These are phyloP conservation scores for Benthosema pterotum DNA, from an alignment of 2,797 vertebrate genomes.

Conservation along the genomic window DNA sequence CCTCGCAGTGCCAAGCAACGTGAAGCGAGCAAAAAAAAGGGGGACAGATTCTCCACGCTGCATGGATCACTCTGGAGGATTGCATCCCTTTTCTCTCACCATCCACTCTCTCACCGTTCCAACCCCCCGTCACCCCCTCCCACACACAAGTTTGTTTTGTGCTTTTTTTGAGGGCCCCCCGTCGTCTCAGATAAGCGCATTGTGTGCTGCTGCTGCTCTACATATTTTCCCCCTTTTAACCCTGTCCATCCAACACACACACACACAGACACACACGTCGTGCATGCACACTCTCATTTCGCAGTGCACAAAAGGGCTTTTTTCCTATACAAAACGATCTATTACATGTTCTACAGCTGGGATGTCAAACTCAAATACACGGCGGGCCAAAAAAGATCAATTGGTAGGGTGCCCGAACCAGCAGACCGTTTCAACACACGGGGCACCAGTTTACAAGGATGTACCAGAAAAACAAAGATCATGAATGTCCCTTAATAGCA, in stretches of 20 bases:
- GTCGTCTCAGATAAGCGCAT: slow-evolving; percentile 26
- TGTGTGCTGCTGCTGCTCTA: slow-evolving; percentile 10
- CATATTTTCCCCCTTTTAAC: slow-evolving; percentile 9
- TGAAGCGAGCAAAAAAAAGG: slow-evolving; percentile 71
- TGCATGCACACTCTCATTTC: not conserved
- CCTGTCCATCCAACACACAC: not conserved
- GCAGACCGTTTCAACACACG: too few species aligned
- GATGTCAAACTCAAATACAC: too few species aligned
- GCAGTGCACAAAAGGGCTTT: too few species aligned
- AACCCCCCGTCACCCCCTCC: slow-evolving; percentile 27
- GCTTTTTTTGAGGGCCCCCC: slow-evolving; percentile 21
- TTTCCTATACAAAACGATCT: too few species aligned
- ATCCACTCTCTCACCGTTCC: slow-evolving; percentile 20
- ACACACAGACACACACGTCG: not conserved
- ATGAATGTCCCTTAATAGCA: too few species aligned
- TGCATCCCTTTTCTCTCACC: slow-evolving; percentile 25
- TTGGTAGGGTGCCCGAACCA: too few species aligned
- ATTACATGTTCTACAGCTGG: too few species aligned
- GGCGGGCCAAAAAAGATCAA: too few species aligned
- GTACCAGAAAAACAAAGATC: too few species aligned
- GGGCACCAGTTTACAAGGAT: too few species aligned
- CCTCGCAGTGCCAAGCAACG: slow-evolving; percentile 53
- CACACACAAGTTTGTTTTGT: slow-evolving; percentile 45
- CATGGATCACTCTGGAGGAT: slow-evolving; percentile 57
- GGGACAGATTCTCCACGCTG: slow-evolving; percentile 76